Evolutionary conservation across 1,140 invertebrate genomes (phyloP).

Genomic region (Drosophila neocordata): DNA sequence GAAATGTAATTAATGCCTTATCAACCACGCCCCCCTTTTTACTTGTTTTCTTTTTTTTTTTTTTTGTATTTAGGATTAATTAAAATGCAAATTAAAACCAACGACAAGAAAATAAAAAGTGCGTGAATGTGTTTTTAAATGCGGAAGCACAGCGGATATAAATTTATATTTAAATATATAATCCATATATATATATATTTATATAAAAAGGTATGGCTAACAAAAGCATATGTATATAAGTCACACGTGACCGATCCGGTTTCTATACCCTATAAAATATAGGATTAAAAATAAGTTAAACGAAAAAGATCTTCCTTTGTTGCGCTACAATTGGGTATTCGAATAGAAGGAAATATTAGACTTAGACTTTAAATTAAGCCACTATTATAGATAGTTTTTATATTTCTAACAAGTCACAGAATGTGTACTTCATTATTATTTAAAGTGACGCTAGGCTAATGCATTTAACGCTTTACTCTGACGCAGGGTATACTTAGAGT

Average conservation of each 20-base stretch:
- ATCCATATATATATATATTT: not conserved
- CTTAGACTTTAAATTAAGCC: too few species aligned
- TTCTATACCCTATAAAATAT: not conserved
- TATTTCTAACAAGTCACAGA: too few species aligned
- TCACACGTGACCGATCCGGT: conserved; percentile 23
- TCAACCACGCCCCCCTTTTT: conserved; percentile 29
- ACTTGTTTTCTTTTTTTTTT: not conserved
- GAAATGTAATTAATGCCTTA: conserved; percentile 34
- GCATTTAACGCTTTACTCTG: too few species aligned
- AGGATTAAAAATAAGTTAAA: too few species aligned
- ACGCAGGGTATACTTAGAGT: not conserved
- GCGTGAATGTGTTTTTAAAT: conserved; percentile 28
- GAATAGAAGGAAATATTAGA: too few species aligned
- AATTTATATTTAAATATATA: not conserved
- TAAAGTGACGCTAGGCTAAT: too few species aligned
- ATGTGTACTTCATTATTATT: too few species aligned
- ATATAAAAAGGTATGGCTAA: conserved; percentile 22
- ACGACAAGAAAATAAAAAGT: conserved; percentile 38
- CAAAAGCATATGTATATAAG: conserved; percentile 33
- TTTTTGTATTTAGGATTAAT: too few species aligned
- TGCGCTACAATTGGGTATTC: too few species aligned
- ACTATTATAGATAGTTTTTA: too few species aligned
- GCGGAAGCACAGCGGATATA: conserved; percentile 17
- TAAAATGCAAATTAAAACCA: conserved; percentile 28
- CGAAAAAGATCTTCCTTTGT: too few species aligned